Percentiles rank a stretch among this genome's conserved stretches.
Evolutionary conservation across 2,797 vertebrate species (phyloP).

Genomic region (Myoxocephalus aenaeus): DNA sequence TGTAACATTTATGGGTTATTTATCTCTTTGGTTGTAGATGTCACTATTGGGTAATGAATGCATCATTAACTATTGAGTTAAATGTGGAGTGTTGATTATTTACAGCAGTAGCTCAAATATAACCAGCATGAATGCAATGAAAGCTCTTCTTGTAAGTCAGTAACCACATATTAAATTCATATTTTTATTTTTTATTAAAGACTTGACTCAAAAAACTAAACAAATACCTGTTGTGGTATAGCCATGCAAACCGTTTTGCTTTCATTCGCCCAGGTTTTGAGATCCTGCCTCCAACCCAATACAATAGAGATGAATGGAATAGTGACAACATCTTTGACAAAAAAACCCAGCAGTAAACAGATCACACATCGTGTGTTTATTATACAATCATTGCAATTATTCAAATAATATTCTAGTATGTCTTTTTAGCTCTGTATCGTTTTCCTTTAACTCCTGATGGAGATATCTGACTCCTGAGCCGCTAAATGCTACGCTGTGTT

Average conservation of each 20-base stretch:
- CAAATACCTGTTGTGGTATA: neutral
- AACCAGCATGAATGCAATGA: constrained; percentile 29
- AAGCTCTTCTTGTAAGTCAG: constrained; percentile 21
- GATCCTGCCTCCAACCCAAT: neutral
- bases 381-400: neutral
- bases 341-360: neutral
- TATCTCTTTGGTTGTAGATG: constrained; percentile 34
- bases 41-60: constrained; percentile 38
- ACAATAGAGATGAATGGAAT: neutral
- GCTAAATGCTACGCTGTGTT: neutral
- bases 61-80: constrained; percentile 43
- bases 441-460: neutral
- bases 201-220: neutral
- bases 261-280: neutral
- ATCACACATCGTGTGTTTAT: neutral
- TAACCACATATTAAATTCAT: constrained; percentile 5
- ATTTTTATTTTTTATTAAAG: constrained; percentile 4
- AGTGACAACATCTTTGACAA: neutral
- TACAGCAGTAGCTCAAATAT: constrained; percentile 44
- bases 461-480: neutral
- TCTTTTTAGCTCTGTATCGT: neutral
- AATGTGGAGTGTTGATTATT: constrained; percentile 49
- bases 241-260: neutral
- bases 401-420: neutral
- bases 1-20: constrained; percentile 36